A percentile compares a stretch with the other conserved stretches of the same genome.
Evolutionary conservation across 2,888 invertebrate species (phyloP).

Genomic region (Strigamia maritima): DNA sequence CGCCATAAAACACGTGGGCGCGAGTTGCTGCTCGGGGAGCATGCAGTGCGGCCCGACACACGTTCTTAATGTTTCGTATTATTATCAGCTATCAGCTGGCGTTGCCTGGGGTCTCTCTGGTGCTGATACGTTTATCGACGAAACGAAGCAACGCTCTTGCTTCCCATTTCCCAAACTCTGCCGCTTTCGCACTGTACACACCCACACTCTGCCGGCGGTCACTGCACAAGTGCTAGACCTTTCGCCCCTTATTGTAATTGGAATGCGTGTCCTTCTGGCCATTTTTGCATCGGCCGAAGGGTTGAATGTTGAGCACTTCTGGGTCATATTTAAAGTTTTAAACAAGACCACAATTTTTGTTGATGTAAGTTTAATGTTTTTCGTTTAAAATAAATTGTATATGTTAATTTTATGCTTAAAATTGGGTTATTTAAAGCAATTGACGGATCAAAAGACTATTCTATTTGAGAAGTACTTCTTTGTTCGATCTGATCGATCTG

Average conservation of each 20-base stretch:
- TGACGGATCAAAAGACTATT: conserved; percentile 12
- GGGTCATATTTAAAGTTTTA: not conserved
- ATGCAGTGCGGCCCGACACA: conserved; percentile 28
- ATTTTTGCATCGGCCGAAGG: not conserved
- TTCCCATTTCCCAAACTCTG: not conserved
- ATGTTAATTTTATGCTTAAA: not conserved
- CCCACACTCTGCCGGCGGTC: conserved; percentile 25
- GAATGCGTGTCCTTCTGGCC: not conserved
- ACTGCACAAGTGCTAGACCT: conserved; percentile 11
- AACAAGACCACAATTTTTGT: too few relatives aligned
- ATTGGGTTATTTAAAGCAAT: not conserved
- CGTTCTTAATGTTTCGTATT: conserved; percentile 38
- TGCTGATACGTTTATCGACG: conserved; percentile 34
- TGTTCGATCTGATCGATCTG: not conserved
- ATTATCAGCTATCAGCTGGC: conserved; percentile 37
- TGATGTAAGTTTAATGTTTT: too few relatives aligned
- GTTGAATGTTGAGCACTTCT: not conserved
- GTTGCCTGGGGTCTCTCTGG: conserved; percentile 36
- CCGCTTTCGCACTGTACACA: not conserved
- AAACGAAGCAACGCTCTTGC: conserved; percentile 17
- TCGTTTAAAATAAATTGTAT: too few relatives aligned
- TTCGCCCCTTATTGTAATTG: conserved; percentile 24
- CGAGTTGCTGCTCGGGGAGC: conserved; percentile 33
- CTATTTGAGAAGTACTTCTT: not conserved
- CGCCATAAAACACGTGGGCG: conserved; percentile 35